Base-by-base conservation (phyloP, 2,888 invertebrate genomes). In the Smittia aterrima region DNA sequence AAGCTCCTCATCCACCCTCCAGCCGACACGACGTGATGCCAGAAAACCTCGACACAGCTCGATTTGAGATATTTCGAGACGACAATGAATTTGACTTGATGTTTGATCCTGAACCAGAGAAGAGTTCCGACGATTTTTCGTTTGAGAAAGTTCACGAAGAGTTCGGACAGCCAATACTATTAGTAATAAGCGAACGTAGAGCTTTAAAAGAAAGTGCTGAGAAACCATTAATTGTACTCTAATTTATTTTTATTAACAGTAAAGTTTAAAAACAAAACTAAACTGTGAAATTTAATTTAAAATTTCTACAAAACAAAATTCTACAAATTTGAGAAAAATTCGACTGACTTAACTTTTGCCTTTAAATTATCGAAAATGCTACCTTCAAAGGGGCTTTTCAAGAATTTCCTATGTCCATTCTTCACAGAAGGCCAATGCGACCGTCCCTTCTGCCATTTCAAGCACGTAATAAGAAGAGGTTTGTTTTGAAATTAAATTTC, bases 361-460 rank as follows among this genome's bases (percentile, higher is more conserved):
- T 22, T 40, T 7, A 40, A 20, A 38, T 1, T 16, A 66, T 64
- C 20, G 24, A 62, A 11, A 40, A 96, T 96, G 96, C 87, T 96
- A 80, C 93, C 95, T 53, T 92, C 95, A 75, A 92, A 92, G 78
- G 96, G 95, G 76, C 91, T 92, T 81, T 96, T 96, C 80, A 91
- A 92, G 84, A 88, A 89, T 79, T 88, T 94, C 77, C 88, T 87
- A 78, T 96, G 96, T 82, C 95, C 96, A 24, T 95, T 91, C 84
- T 93, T 88, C 81, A 89, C 91, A 79, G 88, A 86, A 80, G 91
- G 90, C 76, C 84, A 88, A 70, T 96, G 96, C 84, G 91, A 91
- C 78, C 86, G 96, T 79, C 95, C 95, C 22, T 94, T 95, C 83
- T 96, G 96, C 84, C 95, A 96, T 84, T 96, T 92, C 83, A 90